A percentile compares a stretch with the other conserved stretches of the same genome.
Conservation (phyloP, 2,888 invertebrate species). For the Mesorhabditis spiculigera region DNA sequence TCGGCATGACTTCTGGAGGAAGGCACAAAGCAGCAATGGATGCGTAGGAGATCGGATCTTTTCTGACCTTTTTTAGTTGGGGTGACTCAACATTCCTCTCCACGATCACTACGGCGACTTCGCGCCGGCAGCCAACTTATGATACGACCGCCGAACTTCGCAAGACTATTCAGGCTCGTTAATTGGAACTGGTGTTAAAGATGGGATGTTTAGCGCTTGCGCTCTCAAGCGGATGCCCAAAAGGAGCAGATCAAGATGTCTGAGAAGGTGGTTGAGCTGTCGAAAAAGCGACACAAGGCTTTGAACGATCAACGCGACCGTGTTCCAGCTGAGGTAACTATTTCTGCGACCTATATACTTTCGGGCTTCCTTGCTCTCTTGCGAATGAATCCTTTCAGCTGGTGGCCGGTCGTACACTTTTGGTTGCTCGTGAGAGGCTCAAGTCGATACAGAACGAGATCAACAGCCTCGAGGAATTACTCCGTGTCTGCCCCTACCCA, state of each 20-base stretch:
- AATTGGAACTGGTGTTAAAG: neutral
- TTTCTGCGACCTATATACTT: neutral
- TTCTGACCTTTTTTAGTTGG: slow-evolving; percentile 1
- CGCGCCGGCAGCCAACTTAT: neutral
- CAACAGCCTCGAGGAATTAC: slow-evolving; percentile 25
- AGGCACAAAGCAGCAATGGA: neutral
- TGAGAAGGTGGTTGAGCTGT: slow-evolving; percentile 24
- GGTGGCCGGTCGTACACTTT: slow-evolving; percentile 26
- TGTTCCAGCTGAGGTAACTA: neutral
- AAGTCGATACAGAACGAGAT: slow-evolving; percentile 27
- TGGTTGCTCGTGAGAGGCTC: slow-evolving; percentile 29
- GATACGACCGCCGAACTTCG: too few relatives aligned
- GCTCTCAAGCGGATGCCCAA: slow-evolving; percentile 1
- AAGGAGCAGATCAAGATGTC: slow-evolving; percentile 27
- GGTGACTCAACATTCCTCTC: slow-evolving; percentile 1
- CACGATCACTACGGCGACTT: neutral
- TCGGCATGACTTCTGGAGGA: neutral
- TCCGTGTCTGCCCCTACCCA: slow-evolving; percentile 27
- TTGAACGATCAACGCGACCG: slow-evolving; percentile 22
- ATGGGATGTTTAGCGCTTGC: neutral
- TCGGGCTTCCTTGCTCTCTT: neutral
- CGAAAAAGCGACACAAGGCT: slow-evolving; percentile 24
- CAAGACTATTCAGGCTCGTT: too few relatives aligned
- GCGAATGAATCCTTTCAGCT: slow-evolving; percentile 12
- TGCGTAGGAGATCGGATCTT: neutral